Conservation (phyloP, 2,888 invertebrate genomes). For the Eupithecia subumbrata region DNA sequence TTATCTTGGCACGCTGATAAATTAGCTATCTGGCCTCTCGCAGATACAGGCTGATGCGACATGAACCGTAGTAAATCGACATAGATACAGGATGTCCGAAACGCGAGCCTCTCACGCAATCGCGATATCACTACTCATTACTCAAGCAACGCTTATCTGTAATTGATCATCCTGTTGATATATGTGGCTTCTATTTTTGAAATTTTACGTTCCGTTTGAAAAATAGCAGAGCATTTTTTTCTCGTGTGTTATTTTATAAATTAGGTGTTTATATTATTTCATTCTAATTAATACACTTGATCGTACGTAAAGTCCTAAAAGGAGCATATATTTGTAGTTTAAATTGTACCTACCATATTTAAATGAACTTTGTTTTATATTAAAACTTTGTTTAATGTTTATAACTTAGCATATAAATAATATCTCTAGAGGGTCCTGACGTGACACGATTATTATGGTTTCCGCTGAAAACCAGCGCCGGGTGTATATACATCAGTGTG, state of each 20-base stretch:
- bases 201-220: background rate
- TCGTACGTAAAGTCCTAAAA: background rate
- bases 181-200: background rate
- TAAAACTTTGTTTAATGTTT: too few relatives aligned
- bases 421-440: too few relatives aligned
- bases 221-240: background rate
- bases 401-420: too few relatives aligned
- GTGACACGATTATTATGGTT: too few relatives aligned
- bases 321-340: too few relatives aligned
- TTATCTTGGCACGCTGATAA: slow-evolving; percentile 2
- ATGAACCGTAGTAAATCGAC: slow-evolving; percentile 9
- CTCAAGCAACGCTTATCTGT: slow-evolving; percentile 13
- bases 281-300: background rate
- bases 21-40: slow-evolving; percentile 1
- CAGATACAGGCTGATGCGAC: slow-evolving; percentile 8
- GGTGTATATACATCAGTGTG: too few relatives aligned
- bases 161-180: slow-evolving; percentile 14
- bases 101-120: slow-evolving; percentile 16
- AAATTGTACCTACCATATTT: too few relatives aligned
- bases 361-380: too few relatives aligned
- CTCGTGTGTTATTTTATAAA: background rate
- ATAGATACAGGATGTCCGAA: slow-evolving; percentile 19
- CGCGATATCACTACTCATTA: slow-evolving; percentile 14
- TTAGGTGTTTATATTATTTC: background rate
- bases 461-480: too few relatives aligned